These are phyloP conservation scores for Tetanocera ferruginea DNA, from an alignment of 2,888 invertebrate species.

Conservation along the genomic window DNA sequence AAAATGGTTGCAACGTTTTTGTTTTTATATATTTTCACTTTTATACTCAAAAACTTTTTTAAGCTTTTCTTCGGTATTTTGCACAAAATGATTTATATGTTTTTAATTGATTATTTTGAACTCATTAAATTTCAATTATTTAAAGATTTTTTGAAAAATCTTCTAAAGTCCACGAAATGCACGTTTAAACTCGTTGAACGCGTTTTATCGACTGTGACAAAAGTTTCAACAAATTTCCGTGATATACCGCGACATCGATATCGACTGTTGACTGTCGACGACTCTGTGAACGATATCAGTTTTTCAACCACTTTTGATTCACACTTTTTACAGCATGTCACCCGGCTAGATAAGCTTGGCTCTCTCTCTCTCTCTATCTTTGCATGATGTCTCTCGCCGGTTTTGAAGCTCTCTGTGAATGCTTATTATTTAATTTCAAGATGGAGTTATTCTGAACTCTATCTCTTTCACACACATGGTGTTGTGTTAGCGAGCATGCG, in stretches of 20 bases:
- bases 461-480: constrained; percentile 45
- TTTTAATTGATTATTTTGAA: constrained; percentile 10
- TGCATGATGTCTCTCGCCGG: background rate
- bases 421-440: constrained; percentile 52
- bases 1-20: too few species aligned
- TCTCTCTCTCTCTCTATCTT: background rate
- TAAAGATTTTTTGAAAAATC: background rate
- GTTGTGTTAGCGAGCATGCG: constrained; percentile 35
- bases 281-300: background rate
- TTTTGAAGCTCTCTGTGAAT: background rate
- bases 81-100: background rate
- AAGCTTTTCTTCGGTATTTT: background rate
- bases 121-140: constrained; percentile 22
- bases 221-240: constrained; percentile 50
- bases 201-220: constrained; percentile 64
- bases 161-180: background rate
- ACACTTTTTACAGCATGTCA: background rate
- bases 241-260: constrained; percentile 54
- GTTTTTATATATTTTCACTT: constrained; percentile 21
- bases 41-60: background rate
- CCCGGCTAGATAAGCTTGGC: background rate
- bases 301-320: constrained; percentile 23
- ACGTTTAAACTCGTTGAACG: constrained; percentile 57
- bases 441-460: constrained; percentile 57
- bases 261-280: background rate